Conservation (phyloP, 1,140 invertebrate genomes). For the Lerema accius region DNA sequence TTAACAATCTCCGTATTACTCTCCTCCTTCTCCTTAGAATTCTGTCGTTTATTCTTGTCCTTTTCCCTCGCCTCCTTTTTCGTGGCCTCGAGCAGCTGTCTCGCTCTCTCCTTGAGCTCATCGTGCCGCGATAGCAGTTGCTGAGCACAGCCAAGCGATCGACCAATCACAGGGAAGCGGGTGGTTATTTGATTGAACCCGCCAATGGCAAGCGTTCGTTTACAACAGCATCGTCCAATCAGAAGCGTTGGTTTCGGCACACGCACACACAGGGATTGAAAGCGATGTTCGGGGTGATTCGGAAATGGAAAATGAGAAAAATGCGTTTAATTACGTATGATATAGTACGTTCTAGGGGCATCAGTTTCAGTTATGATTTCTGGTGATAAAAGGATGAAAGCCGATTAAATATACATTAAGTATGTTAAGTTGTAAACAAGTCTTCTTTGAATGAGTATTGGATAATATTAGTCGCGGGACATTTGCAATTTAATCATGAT, state of each 20-base stretch:
- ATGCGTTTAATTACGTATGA: constrained; percentile 10
- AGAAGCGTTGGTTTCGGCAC: constrained; percentile 33
- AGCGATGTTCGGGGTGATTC: constrained; percentile 32
- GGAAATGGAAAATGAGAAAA: constrained; percentile 42
- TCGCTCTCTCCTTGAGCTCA: constrained; percentile 94
- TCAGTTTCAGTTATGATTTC: neutral
- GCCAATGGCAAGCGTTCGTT: constrained; percentile 37
- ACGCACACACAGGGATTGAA: constrained; percentile 43
- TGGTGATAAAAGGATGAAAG: neutral
- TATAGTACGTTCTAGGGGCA: neutral
- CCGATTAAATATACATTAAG: neutral
- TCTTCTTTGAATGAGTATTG: neutral
- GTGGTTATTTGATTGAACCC: constrained; percentile 9
- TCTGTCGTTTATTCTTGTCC: constrained; percentile 79
- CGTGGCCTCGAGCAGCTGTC: constrained; percentile 94
- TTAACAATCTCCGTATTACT: constrained; percentile 49
- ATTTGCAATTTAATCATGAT: neutral
- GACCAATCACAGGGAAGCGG: constrained; percentile 32
- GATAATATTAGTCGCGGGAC: neutral
- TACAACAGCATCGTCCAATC: constrained; percentile 40
- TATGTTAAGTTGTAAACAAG: neutral
- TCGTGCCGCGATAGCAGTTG: constrained; percentile 90
- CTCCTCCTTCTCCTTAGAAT: constrained; percentile 58
- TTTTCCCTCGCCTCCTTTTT: constrained; percentile 87
- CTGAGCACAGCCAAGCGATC: constrained; percentile 71